Percentiles rank a stretch among this genome's conserved stretches.
Conservation (phyloP, 2,797 vertebrate species). For the Myotis pilosus region DNA sequence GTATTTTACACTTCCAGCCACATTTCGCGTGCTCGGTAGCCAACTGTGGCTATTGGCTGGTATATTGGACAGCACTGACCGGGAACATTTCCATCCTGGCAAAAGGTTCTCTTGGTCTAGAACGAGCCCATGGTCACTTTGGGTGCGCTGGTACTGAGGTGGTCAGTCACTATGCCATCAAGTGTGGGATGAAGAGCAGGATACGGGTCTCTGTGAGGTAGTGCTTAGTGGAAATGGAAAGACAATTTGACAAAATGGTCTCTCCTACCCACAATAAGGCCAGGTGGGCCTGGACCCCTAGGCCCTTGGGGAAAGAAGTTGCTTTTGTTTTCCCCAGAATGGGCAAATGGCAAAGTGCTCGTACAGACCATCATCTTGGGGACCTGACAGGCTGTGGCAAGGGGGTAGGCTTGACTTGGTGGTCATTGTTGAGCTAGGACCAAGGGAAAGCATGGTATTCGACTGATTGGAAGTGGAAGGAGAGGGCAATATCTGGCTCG, state of each 20-base stretch:
- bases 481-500: not conserved
- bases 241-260: not conserved
- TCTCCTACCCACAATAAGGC: not conserved
- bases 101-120: not conserved
- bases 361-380: not conserved
- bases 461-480: not conserved
- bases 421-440: not conserved
- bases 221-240: not conserved
- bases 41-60: not conserved
- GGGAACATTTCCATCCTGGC: not conserved
- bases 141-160: not conserved
- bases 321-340: not conserved
- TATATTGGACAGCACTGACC: not conserved
- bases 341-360: not conserved
- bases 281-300: not conserved
- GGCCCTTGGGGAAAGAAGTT: not conserved
- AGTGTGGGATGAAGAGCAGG: not conserved
- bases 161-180: not conserved
- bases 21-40: not conserved
- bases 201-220: not conserved
- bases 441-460: not conserved
- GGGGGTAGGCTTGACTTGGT: not conserved
- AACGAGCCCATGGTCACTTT: not conserved
- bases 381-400: not conserved
- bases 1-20: conserved; percentile 5